phyloP scores from a whole-genome alignment of 2,797 vertebrate species.

The Notoglanidium macrostoma region DNA sequence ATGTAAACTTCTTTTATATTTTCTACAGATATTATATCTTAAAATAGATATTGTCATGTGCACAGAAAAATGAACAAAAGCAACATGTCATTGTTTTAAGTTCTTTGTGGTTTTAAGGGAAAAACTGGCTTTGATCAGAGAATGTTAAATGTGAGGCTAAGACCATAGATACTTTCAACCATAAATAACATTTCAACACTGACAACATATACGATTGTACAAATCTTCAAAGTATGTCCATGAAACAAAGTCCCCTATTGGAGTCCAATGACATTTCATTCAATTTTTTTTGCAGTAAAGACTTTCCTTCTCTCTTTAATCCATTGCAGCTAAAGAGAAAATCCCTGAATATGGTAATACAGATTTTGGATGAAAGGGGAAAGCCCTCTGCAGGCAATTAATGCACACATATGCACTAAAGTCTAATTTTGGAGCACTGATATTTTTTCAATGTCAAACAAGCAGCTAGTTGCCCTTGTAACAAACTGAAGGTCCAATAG shows the following conservation, averaged over 20 bases:
- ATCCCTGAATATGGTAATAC: slow-evolving; percentile 12
- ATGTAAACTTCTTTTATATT: neutral
- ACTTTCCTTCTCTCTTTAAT: neutral
- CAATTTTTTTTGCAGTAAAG: neutral
- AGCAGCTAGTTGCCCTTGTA: neutral
- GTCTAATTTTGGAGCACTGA: neutral
- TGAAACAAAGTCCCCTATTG: neutral
- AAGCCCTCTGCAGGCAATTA: slow-evolving; percentile 9
- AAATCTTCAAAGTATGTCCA: neutral
- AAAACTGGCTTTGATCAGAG: slow-evolving; percentile 2
- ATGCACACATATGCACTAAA: neutral
- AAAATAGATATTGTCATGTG: neutral
- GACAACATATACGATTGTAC: neutral
- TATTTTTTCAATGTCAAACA: neutral
- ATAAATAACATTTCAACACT: neutral
- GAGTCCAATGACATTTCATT: neutral
- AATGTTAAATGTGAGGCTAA: neutral
- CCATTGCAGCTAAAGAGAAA: neutral
- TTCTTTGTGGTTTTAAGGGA: neutral
- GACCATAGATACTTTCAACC: neutral
- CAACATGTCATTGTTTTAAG: slow-evolving; percentile 24
- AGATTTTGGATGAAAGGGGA: slow-evolving; percentile 1
- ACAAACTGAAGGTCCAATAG: neutral
- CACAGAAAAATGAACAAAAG: slow-evolving; percentile 36
- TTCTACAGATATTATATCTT: neutral